A percentile compares a stretch with the other conserved stretches of the same genome.
phyloP scores from a whole-genome alignment of 2,888 invertebrate species.

The Leptinotarsa rubiginosa region DNA sequence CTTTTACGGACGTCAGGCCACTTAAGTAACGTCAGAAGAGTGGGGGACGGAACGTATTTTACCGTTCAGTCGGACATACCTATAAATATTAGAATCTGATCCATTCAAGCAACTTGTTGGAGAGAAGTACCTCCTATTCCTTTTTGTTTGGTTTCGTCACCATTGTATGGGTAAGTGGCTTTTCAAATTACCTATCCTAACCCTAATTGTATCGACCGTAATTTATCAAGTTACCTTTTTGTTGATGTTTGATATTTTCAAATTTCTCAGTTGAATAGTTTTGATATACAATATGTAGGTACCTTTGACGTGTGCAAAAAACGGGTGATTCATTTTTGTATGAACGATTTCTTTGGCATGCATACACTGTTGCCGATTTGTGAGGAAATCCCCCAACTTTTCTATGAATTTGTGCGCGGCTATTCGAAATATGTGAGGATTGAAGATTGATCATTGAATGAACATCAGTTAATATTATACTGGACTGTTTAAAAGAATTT shows the following conservation, averaged over 20 bases:
- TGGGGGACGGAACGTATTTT: conserved; percentile 29
- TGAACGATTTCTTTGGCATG: too few species aligned
- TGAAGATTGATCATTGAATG: too few species aligned
- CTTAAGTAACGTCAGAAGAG: conserved; percentile 32
- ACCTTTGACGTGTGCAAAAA: too few species aligned
- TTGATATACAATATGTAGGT: too few species aligned
- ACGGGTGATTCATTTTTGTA: too few species aligned
- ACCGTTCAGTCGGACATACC: conserved; percentile 19
- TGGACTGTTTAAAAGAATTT: too few species aligned
- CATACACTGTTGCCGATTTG: too few species aligned
- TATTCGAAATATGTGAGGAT: too few species aligned
- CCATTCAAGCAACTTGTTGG: conserved; percentile 15
- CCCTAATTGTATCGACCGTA: too few species aligned
- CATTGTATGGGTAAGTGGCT: conserved; percentile 70
- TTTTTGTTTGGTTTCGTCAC: conserved; percentile 58
- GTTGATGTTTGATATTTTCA: neutral
- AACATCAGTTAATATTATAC: too few species aligned
- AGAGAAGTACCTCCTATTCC: conserved; percentile 39
- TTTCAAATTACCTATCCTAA: neutral
- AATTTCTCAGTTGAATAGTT: neutral
- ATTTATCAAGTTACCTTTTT: neutral
- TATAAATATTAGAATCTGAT: conserved; percentile 14
- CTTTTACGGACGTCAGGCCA: conserved; percentile 15
- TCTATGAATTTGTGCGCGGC: too few species aligned
- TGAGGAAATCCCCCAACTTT: too few species aligned